Base-by-base conservation (phyloP, 2,888 invertebrate genomes). In the Hoplodrina blanda region DNA sequence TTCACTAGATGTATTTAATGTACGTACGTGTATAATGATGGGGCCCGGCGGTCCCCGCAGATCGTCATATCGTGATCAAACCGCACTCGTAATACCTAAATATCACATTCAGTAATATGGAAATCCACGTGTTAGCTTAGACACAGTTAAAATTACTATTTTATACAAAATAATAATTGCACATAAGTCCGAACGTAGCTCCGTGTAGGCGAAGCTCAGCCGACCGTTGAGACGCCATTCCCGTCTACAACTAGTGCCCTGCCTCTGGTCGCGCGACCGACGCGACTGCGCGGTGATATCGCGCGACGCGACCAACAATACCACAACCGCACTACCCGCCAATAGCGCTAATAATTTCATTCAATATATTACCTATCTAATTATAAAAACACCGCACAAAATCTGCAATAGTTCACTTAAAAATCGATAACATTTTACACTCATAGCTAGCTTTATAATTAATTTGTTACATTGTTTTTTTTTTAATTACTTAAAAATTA, bases 351-450 rank as follows among this genome's bases (percentile, higher is more conserved):
- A 93, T 94, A 93, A 95, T 95, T 95, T 95, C 95, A 94, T 96
- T 96, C 95, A 96, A 96, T 96, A 96, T 96, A 96, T 96, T 96
- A 95, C 96, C 96, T 96, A 96, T 95, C 96, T 96, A 96, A 95
- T 95, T 96, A 95, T 95, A 95, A 96, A 96, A 96, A 96, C 95
- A 93, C 94, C 94, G 95, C 96, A 94, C 95, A 95, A 95, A 95
- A 95, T 93, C 92, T 95, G 94, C 94, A 95, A 94, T 94, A 92
- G 93, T 93, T 93, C 92, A 95, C 95, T 95, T 95, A 95, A 93
- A 94, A 95, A 95, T 93, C 92, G 92, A 94, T 95, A 95, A 96
- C 95, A 95, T 95, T n/a, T 94, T 95, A 95, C 95, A 96, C 95
- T 94, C 95, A 93, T 95, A 95, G 96, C 95, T 95, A 95, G 94